Conservation (phyloP, 2,888 invertebrate genomes). For the Mesorhabditis belari region DNA sequence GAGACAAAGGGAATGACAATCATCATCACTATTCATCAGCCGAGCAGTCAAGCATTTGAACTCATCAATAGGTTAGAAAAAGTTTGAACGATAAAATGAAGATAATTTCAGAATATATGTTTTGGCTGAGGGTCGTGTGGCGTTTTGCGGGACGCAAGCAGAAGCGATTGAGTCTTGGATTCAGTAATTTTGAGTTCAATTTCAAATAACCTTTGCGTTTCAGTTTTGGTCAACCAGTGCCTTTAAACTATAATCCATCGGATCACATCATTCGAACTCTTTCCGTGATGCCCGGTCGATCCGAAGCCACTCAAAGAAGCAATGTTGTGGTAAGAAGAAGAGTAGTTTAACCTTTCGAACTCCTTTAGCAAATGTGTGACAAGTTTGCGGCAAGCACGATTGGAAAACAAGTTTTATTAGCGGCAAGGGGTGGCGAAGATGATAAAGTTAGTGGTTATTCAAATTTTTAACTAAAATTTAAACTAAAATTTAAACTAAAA, state of each 20-base stretch:
- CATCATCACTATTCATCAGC: constrained; percentile 87
- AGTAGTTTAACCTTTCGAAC: not conserved
- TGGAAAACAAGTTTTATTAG: constrained; percentile 11
- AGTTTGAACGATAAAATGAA: not conserved
- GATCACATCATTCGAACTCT: constrained; percentile 54
- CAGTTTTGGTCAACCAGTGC: constrained; percentile 41
- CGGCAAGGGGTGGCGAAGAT: constrained; percentile 12
- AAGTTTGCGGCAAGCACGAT: constrained; percentile 6
- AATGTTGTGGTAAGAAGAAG: not conserved
- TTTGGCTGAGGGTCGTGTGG: constrained; percentile 40
- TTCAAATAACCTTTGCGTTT: not conserved
- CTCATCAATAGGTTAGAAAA: constrained; percentile 69
- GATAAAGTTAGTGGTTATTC: too few species aligned
- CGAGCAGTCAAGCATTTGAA: constrained; percentile 78
- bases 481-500: constrained; percentile 2
- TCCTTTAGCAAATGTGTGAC: constrained; percentile 5
- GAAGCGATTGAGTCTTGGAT: constrained; percentile 37
- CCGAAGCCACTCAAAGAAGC: constrained; percentile 6
- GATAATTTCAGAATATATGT: constrained; percentile 33
- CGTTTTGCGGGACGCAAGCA: constrained; percentile 36
- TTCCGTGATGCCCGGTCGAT: constrained; percentile 19
- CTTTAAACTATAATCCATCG: constrained; percentile 51
- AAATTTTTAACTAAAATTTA: too few species aligned
- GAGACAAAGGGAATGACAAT: constrained; percentile 72
- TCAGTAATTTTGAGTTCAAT: constrained; percentile 3